These are phyloP conservation scores for Himantopus leucocephalus DNA, from an alignment of 2,113 vertebrate species.

Conservation along the genomic window DNA sequence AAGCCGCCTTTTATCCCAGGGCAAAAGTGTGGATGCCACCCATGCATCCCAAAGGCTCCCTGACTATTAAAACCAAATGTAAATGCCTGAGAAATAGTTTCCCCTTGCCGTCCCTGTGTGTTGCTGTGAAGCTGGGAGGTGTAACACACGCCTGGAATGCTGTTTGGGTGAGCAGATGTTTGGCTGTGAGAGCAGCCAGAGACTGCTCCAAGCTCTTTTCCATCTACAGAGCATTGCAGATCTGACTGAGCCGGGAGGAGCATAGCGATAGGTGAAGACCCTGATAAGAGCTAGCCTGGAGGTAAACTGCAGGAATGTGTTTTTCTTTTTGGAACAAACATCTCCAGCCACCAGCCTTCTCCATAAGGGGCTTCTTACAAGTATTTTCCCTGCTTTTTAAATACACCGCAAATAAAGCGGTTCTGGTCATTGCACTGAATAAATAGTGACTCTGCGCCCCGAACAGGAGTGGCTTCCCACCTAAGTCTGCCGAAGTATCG, in stretches of 20 bases:
- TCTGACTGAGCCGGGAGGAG: not conserved
- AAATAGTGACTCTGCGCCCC: not conserved
- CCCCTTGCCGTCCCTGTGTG: not conserved
- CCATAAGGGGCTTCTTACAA: not conserved
- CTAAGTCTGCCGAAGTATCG: not conserved
- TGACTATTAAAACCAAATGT: conserved; percentile 32
- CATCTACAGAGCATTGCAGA: not conserved
- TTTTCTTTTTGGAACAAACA: not conserved
- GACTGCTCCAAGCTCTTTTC: not conserved
- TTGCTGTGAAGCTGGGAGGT: conserved; percentile 13
- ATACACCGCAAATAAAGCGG: not conserved
- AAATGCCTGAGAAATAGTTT: not conserved
- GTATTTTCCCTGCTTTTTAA: not conserved
- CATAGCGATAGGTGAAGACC: not conserved
- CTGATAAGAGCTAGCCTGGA: not conserved
- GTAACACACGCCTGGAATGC: not conserved
- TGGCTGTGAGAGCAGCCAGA: not conserved
- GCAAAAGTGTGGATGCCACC: not conserved
- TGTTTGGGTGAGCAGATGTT: conserved; percentile 39
- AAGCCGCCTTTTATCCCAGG: not conserved
- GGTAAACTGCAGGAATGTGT: not conserved
- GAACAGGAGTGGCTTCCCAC: not conserved
- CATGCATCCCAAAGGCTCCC: not conserved
- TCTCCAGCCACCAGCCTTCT: not conserved
- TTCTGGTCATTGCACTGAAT: not conserved